phyloP scores from a whole-genome alignment of 37 sponge, comb jelly and placozoan genomes.

The Halisarca cf. caerulea region DNA sequence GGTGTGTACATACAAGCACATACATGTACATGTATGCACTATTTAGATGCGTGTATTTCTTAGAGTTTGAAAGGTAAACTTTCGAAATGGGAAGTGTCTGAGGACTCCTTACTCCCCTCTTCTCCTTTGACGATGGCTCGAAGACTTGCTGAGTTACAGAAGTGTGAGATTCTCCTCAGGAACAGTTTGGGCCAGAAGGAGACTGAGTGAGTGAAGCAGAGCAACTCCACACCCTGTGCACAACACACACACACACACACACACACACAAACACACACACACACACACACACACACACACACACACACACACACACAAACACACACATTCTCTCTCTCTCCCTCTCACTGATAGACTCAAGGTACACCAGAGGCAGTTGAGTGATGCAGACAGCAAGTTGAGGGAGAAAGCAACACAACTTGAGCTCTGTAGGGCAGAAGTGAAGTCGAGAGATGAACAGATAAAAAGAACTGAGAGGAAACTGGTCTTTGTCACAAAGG shows the following conservation, averaged over 20 bases:
- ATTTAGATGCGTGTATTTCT: no score
- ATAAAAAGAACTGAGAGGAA: slow-evolving; percentile 68
- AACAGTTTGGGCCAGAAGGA: slow-evolving; percentile 32
- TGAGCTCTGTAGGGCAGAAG: neutral
- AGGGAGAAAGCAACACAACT: neutral
- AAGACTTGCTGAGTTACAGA: slow-evolving; percentile 45
- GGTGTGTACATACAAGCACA: no score
- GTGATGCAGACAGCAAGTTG: neutral
- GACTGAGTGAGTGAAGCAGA: neutral
- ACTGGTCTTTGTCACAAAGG: slow-evolving; percentile 71
- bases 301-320: no score
- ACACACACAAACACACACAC: no score
- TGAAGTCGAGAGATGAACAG: slow-evolving; percentile 35
- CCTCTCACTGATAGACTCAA: neutral
- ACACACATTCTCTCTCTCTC: no score
- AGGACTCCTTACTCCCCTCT: neutral
- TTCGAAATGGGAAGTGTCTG: slow-evolving; percentile 18
- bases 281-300: neutral
- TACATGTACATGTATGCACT: no score
- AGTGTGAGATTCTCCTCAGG: slow-evolving; percentile 38
- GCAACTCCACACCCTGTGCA: no score
- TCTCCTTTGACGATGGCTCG: slow-evolving; percentile 14
- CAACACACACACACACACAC: no score
- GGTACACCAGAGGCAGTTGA: slow-evolving; percentile 11
- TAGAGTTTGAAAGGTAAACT: neutral